Base-by-base conservation (phyloP, 2,797 vertebrate species). In the Eulemur mongoz region DNA sequence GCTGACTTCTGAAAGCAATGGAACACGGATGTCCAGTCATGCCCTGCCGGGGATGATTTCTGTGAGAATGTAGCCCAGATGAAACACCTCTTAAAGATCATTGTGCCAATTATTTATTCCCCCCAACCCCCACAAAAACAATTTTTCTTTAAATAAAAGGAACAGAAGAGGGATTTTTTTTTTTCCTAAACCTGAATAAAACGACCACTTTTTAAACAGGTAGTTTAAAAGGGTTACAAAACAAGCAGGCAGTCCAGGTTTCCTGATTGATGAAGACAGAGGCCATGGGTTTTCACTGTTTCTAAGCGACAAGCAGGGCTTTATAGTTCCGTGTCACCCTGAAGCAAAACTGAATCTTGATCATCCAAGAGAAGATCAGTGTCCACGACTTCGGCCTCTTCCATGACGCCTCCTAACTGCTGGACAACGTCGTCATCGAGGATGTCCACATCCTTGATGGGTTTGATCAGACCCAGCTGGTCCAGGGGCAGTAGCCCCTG, bases 271-370 rank as follows among this genome's bases (percentile, higher is more conserved):
- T 20, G 89, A 96, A 93, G 97, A 95, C 14, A 91, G 97, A 97
- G 81, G 97, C 96, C 80, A 38, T 93, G 93, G 98, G 73, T 83
- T 79, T 89, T 27, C 0, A 5, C 98, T 98, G 96, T 97, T 97
- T 95, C 48, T 91, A 65, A 81, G 87, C 9, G 90, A 96, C 78
- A 85, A 63, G 25, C 63, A 8, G 95, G 76, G 96, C 97, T 98
- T 98, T 98, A 99, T 92, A 99, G 98, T 97, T 99, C 99, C 0
- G 98, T 97, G 87, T 98, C 98, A 94, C 98, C 98, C 91, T 98
- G 98, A 95, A 99, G 98, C 83, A 99, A 97, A 87, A 98, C 98
- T 14, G 98, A 97, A 86, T 99, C 98, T 94, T 99, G 99, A 76
- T 98, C 98, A 89, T 99, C 98, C 97, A 99, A 69, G 86, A 99